Evolutionary conservation across 30 jellyfish, hydroid and myxozoan genomes (phyloP).

Genomic region (Rhopilema esculentum): DNA sequence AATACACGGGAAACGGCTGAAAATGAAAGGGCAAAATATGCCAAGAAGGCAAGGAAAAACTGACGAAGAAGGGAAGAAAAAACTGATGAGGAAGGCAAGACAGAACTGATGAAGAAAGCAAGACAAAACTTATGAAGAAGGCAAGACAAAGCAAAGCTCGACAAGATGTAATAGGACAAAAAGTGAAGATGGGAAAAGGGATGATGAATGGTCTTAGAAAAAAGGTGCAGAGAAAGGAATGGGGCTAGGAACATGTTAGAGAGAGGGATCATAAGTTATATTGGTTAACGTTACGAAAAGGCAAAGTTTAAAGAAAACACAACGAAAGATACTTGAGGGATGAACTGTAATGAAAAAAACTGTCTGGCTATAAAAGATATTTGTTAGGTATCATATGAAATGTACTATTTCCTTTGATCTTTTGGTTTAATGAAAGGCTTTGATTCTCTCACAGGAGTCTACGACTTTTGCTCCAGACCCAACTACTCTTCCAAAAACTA

Average conservation of each 20-base stretch:
- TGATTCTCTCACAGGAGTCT: neutral
- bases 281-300: too few species aligned
- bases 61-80: neutral
- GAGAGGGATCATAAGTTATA: too few species aligned
- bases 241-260: too few species aligned
- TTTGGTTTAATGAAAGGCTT: neutral
- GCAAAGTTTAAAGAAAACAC: too few species aligned
- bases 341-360: too few species aligned
- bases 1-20: too few species aligned
- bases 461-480: slow-evolving; percentile 12
- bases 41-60: neutral
- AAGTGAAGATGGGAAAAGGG: too few species aligned
- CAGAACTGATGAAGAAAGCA: neutral
- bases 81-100: neutral
- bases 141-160: neutral
- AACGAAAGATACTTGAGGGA: too few species aligned
- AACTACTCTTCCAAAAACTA: slow-evolving; percentile 12
- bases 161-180: too few species aligned
- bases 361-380: too few species aligned
- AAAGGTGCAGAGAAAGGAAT: too few species aligned
- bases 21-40: neutral
- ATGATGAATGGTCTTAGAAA: too few species aligned
- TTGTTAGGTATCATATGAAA: neutral
- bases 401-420: neutral
- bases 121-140: neutral